Base-by-base conservation (phyloP, 2,888 invertebrate species). In the Acanthosepion lycidas region DNA sequence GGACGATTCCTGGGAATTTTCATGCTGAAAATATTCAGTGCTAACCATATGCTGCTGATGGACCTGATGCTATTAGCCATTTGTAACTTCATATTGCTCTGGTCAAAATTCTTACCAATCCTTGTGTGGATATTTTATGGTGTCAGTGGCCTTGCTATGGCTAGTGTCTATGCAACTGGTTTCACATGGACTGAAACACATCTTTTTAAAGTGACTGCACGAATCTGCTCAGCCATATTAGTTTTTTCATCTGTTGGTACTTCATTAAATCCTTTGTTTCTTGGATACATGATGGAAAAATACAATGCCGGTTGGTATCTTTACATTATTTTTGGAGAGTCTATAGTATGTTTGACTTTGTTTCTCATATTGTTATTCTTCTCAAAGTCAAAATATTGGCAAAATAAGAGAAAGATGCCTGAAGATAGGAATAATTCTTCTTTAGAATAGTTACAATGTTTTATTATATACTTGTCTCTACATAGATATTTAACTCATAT, bases 81-180 rank as follows among this genome's bases (percentile, higher is more conserved):
- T 12, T 94, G 95, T 28, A 95, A 95, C 28, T 95, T 96, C 59
- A 92, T 95, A n/a, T 64, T 96, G n/a, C 95, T 96, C 33, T 95
- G 95, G 78, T 96, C 96, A 2, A 95, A 95, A 6, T 94, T 91
- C n/a, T 64, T 95, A 18, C 96, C 96, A 94, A 95, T 95, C 26
- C 95, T 96, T 33, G 93, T 97, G 55, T 97, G 97, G 97, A 94
- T 97, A 8, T 97, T 97, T 92, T 96, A 97, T 18, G 96, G 96
- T 6, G 91, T 97, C 12, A 95, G 97, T 6, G 97, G 97, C 3
- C 95, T 97, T 48, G 97, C 97, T 5, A 96, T 97, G 95, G 97
- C 97, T 0, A 97, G 97, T 6, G 97, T 97, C n/a, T 97, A 97
- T 95, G 97, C 97, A 15, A 96, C 97, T 0, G 97, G 97, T n/a